These are phyloP conservation scores for Laterallus jamaicensis DNA, from an alignment of 2,113 vertebrate genomes.

Conservation along the genomic window DNA sequence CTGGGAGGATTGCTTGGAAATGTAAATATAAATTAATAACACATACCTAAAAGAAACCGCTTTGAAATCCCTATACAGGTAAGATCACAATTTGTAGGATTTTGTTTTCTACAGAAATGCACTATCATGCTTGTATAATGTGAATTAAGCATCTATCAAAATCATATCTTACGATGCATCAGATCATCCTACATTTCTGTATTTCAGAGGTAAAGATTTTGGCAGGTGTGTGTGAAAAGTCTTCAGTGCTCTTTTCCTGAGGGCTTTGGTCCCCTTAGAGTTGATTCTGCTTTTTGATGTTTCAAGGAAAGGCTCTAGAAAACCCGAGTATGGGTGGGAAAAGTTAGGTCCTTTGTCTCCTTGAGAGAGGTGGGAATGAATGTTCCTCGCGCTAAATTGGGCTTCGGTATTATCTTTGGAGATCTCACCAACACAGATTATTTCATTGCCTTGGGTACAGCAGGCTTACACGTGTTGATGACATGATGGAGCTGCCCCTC, in stretches of 20 bases:
- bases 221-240: neutral
- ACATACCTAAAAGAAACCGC: neutral
- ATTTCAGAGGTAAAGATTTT: neutral
- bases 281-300: neutral
- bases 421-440: neutral
- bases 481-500: neutral
- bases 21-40: neutral
- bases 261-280: neutral
- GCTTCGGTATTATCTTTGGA: neutral
- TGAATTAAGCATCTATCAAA: neutral
- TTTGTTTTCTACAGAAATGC: neutral
- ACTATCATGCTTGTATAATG: neutral
- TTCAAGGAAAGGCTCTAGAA: neutral
- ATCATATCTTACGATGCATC: neutral
- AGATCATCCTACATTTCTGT: neutral
- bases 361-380: neutral
- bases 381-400: neutral
- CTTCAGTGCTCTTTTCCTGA: neutral
- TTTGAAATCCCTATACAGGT: neutral
- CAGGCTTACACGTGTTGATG: neutral
- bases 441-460: neutral
- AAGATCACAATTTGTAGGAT: neutral
- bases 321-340: neutral
- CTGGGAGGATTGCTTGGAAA: neutral
- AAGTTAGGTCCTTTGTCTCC: neutral